Evolutionary conservation across 2,797 vertebrate genomes (phyloP).

Genomic region (Gymnothorax reevesii): DNA sequence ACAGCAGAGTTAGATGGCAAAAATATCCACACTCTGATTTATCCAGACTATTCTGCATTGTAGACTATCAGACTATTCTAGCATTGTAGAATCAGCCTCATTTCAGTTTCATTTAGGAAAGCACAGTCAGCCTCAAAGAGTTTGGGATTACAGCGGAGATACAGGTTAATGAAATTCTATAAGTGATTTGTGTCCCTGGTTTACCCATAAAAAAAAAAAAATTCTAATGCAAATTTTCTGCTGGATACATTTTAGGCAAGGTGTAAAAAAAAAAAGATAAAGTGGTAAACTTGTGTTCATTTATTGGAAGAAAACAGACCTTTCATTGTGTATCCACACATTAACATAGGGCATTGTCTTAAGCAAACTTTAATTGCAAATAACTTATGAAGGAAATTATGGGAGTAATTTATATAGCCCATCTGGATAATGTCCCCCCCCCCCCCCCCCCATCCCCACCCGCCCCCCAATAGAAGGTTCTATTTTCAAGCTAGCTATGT

Average conservation of each 20-base stretch:
- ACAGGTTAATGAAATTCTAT: too few species aligned
- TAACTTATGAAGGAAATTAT: neutral
- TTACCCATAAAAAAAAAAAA: too few species aligned
- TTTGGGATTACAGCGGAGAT: neutral
- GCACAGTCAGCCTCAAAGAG: neutral
- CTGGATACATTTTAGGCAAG: neutral
- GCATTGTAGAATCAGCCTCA: too few species aligned
- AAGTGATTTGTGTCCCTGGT: too few species aligned
- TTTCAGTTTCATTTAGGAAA: neutral
- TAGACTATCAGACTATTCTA: too few species aligned
- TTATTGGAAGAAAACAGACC: neutral
- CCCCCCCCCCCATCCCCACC: too few species aligned
- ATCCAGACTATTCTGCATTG: neutral
- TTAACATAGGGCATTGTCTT: neutral
- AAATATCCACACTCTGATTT: neutral
- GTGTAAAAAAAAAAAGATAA: neutral
- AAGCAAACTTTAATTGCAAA: neutral
- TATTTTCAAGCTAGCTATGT: neutral
- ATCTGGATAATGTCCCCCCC: too few species aligned
- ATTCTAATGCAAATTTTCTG: neutral
- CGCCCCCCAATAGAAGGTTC: neutral
- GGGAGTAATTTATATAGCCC: neutral
- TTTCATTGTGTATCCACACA: neutral
- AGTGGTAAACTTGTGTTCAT: neutral
- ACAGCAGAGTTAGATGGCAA: neutral